Evolutionary conservation across 2,797 vertebrate species (phyloP).

Genomic region (Tiaroga cobitis): DNA sequence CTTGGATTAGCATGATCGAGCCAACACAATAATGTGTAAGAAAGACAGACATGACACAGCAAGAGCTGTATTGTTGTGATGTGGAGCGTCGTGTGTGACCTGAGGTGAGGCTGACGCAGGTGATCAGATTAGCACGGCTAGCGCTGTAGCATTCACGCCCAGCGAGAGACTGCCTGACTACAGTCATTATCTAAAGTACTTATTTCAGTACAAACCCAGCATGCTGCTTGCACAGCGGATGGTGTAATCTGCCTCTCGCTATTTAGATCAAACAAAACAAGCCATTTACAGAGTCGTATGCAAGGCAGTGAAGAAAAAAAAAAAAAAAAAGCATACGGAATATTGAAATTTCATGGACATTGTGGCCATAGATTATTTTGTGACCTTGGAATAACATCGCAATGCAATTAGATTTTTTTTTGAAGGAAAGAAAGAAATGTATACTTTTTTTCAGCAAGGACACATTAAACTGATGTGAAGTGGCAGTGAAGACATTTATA

Average conservation of each 20-base stretch:
- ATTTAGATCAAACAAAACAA: constrained; percentile 32
- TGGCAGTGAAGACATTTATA: not conserved
- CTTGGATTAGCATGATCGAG: constrained; percentile 69
- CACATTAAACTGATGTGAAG: not conserved
- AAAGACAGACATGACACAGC: constrained; percentile 73
- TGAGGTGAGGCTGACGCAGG: constrained; percentile 68
- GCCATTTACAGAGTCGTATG: constrained; percentile 8
- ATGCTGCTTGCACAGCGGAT: constrained; percentile 35
- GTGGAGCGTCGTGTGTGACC: constrained; percentile 67
- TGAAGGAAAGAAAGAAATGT: not conserved
- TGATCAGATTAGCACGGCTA: constrained; percentile 71
- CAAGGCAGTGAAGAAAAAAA: not conserved
- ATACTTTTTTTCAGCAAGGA: not conserved
- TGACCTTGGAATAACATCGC: not conserved
- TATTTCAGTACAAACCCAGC: constrained; percentile 35
- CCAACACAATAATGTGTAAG: constrained; percentile 68
- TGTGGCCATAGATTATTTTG: not conserved
- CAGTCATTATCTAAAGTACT: constrained; percentile 63
- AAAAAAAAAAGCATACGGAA: not conserved
- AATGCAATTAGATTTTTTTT: not conserved
- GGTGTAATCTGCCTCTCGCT: constrained; percentile 23
- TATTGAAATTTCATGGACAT: constrained; percentile 19
- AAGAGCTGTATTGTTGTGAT: constrained; percentile 69
- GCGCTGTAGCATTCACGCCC: constrained; percentile 51
- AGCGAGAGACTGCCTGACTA: constrained; percentile 62